Evolutionary conservation across 2,888 invertebrate species (phyloP), one percentile per base, ranked within the genome.

Genomic region (Tolmerus cingulatus): DNA sequence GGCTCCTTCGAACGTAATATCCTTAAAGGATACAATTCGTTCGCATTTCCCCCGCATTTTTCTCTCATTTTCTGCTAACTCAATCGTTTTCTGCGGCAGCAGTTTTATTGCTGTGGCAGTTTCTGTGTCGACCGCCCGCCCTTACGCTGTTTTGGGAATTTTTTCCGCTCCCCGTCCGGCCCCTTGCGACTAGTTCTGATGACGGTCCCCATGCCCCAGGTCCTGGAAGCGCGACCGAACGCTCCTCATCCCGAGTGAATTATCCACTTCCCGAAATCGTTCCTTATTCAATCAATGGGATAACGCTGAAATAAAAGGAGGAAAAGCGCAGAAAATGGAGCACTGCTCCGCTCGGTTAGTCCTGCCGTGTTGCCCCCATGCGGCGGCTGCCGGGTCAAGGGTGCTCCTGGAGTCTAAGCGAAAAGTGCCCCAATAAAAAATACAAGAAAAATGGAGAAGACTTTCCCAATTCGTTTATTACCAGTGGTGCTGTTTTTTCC

Each of bases 71-170:
- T 86, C 79, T 87, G 86, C 86, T 78, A 87, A 87, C 86, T 87
- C 87, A 87, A 87, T 87, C 79, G 87, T 87, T 87, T 87, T 87
- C 37, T 86, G 78, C 51, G 40, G 81, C 81, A 87, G 87, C 87
- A 87, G 40, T 88, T 88, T 88, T 86, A 88, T 86, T 88, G 86
- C 87, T 86, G 76, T 86, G 84, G 86, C 84, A 88, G 77, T 87
- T 86, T 86, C 55, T 89, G 91, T 90, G 91, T 87, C 88, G 89
- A 92, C 93, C 94, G 94, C 94, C 94, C 94, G 94, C 94, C 94
- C 94, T 94, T 94, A 93, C 93, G 94, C 93, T 94, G 94, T 94
- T 88, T 43, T 7, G 16, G 37, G 34, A 79, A 16, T 86, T 86
- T 86, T 86, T 77, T 66, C 74, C 14, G 46, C 16, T 34, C 40